Evolutionary conservation across 2,797 vertebrate genomes (phyloP).

Genomic region (Pagetopsis macropterus): DNA sequence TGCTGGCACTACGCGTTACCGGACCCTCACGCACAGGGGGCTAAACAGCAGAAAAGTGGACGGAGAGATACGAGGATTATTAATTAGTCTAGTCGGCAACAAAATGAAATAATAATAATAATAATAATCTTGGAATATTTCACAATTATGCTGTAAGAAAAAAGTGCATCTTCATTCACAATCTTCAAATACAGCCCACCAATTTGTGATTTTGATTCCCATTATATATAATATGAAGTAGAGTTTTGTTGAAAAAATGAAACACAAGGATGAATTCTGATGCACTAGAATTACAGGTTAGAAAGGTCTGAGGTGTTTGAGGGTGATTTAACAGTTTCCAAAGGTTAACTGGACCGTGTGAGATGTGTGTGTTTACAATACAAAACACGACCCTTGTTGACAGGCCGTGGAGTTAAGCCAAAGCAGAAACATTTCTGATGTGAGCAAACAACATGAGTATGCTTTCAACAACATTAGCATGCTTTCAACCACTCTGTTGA

Average conservation of each 20-base stretch:
- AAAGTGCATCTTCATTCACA: background rate
- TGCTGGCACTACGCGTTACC: constrained; percentile 72
- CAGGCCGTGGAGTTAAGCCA: background rate
- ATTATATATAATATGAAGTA: background rate
- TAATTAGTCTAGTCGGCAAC: background rate
- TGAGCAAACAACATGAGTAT: background rate
- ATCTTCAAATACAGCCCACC: background rate
- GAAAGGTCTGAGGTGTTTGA: background rate
- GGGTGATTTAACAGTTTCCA: background rate
- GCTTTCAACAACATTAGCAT: background rate
- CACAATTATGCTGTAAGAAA: background rate
- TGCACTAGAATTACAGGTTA: background rate
- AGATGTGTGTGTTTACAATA: constrained; percentile 1
- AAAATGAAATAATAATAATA: too few species aligned
- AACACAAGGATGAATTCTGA: background rate
- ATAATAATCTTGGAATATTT: background rate
- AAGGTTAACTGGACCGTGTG: background rate
- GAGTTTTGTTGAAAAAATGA: background rate
- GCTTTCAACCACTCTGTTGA: background rate
- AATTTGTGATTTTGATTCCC: background rate
- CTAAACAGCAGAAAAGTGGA: constrained; percentile 80
- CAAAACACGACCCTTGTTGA: constrained; percentile 1
- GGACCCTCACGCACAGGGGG: constrained; percentile 85
- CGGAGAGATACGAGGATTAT: constrained; percentile 2
- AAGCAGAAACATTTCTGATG: background rate